Conservation (phyloP, 2,888 invertebrate species). For the Pachliopta kotzebuea region DNA sequence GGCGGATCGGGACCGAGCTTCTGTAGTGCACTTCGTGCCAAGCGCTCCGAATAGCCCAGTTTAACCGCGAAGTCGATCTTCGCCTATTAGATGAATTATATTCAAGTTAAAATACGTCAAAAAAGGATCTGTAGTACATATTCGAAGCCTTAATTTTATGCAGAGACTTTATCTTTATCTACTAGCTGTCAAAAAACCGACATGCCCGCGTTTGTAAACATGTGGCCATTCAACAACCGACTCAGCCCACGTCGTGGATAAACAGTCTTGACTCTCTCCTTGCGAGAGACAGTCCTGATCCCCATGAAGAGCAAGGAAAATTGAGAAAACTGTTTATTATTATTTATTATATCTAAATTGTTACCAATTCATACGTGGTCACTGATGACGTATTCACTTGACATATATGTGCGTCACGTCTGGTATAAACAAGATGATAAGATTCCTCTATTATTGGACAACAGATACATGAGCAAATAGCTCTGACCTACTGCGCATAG, state of each 20-base stretch:
- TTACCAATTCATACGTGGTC: constrained; percentile 1
- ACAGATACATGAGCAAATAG: constrained; percentile 8
- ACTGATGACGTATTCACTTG: constrained; percentile 14
- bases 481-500: constrained; percentile 13
- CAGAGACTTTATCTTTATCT: too few relatives aligned
- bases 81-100: constrained; percentile 54
- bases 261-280: too few relatives aligned
- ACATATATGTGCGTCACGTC: constrained; percentile 21
- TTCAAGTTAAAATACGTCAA: background rate
- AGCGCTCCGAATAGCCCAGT: constrained; percentile 93
- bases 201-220: too few relatives aligned
- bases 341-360: background rate
- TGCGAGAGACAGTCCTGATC: too few relatives aligned
- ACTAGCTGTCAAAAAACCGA: too few relatives aligned
- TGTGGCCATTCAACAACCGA: too few relatives aligned
- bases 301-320: too few relatives aligned
- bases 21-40: constrained; percentile 90
- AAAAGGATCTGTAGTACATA: too few relatives aligned
- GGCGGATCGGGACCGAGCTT: constrained; percentile 92
- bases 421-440: constrained; percentile 9
- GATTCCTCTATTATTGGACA: constrained; percentile 2
- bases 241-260: too few relatives aligned
- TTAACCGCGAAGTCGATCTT: constrained; percentile 95
- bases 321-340: too few relatives aligned
- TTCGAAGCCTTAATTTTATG: too few relatives aligned